Evolutionary conservation across 2,113 vertebrate genomes (phyloP).

Genomic region (Camarhynchus parvulus): DNA sequence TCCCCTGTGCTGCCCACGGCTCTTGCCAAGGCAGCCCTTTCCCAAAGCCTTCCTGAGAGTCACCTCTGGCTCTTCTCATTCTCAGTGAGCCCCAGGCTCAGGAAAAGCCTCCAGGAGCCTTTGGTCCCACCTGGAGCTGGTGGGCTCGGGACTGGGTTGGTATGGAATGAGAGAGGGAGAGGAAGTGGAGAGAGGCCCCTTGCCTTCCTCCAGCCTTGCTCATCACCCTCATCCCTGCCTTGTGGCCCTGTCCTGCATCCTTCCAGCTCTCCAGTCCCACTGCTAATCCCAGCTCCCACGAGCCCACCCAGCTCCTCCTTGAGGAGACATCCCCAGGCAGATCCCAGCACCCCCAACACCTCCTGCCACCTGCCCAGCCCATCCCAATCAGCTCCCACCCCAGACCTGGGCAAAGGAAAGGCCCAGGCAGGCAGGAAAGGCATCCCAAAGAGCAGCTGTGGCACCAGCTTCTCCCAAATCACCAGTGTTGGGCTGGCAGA

Average conservation of each 20-base stretch:
- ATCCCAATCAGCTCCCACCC: not conserved
- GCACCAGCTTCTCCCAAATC: not conserved
- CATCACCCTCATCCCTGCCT: not conserved
- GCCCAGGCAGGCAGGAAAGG: not conserved
- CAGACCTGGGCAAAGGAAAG: not conserved
- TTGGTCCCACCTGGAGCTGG: not conserved
- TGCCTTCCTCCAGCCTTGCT: not conserved
- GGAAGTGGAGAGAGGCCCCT: not conserved
- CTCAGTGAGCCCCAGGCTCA: not conserved
- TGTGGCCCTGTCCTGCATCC: not conserved
- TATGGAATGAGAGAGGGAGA: not conserved
- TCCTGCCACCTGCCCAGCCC: not conserved
- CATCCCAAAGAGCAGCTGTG: not conserved
- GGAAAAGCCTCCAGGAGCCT: not conserved
- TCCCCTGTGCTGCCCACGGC: rapidly evolving
- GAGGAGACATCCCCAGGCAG: not conserved
- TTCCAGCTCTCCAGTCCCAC: not conserved
- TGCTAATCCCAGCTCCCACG: too few species aligned
- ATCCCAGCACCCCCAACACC: not conserved
- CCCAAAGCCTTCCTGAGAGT: not conserved
- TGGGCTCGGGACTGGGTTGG: rapidly evolving
- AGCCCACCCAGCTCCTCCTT: not conserved
- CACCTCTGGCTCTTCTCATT: not conserved
- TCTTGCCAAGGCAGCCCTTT: not conserved
- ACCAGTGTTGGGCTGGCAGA: rapidly evolving